These are phyloP conservation scores for Centrocercus urophasianus DNA, from an alignment of 2,113 vertebrate species.

Conservation along the genomic window DNA sequence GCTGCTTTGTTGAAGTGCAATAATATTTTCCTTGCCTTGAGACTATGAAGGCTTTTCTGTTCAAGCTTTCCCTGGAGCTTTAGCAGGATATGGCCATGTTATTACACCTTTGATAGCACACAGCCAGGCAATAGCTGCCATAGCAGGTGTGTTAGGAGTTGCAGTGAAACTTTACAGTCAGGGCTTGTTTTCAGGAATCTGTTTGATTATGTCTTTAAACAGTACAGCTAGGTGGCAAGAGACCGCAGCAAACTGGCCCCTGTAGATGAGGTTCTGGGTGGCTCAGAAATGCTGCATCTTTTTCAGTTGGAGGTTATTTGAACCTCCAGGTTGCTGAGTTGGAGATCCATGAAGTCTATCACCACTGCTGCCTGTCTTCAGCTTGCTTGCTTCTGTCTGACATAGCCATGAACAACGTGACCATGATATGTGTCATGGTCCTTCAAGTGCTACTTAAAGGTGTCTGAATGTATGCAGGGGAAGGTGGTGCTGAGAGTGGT, in stretches of 20 bases:
- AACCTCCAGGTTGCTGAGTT: background rate
- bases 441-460: fast-evolving
- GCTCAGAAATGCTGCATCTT: background rate
- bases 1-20: constrained; percentile 67
- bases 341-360: background rate
- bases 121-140: constrained; percentile 6
- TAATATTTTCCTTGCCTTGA: constrained; percentile 72
- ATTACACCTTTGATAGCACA: constrained; percentile 59
- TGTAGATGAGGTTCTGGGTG: background rate
- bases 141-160: constrained; percentile 57
- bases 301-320: background rate
- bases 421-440: background rate
- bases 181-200: constrained; percentile 53
- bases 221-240: constrained; percentile 30
- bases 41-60: constrained; percentile 72
- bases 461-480: background rate
- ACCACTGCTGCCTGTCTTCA: background rate
- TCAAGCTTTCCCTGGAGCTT: constrained; percentile 65
- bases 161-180: constrained; percentile 20
- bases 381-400: background rate
- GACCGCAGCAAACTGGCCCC: background rate
- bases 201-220: constrained; percentile 39
- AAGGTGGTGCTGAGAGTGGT: background rate
- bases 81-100: constrained; percentile 58
- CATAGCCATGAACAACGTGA: background rate